Base-by-base conservation (phyloP, 2,113 vertebrate genomes). In the Verasper variegatus region DNA sequence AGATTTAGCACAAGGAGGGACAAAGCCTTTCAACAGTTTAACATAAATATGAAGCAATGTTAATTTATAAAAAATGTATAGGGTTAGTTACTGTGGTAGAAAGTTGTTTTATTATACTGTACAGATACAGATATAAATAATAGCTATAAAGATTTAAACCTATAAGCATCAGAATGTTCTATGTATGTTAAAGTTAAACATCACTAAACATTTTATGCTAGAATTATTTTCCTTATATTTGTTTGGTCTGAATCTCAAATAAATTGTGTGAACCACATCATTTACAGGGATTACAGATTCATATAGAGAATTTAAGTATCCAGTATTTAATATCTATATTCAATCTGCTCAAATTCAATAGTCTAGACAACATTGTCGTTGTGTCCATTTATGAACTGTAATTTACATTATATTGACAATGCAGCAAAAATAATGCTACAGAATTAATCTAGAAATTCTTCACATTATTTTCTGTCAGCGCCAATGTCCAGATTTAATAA, bases 401-500 rank as follows among this genome's bases (percentile, higher is more conserved):
- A 56, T 18, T 1, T 27, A 57, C 51, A 58, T n/a, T 57, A 23
- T 24, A 54, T 54, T 17, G 2, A 21, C 6, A 24, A 24, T n/a
- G 20, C 6, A 18, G 49, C 51, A 54, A n/a, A 7, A 3, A 54
- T 11, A n/a, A 54, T 54, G 20, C 7, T 21, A 54, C 7, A 21
- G 21, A 9, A n/a, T 56, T 20, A 52, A n/a, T 58, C 40, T n/a
- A 54, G 35, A 4, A 56, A 8, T 67, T 61, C 15, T 64, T 52
- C 6, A 61, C 42, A 58, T 55, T 35, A 56, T 52, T 21, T 66
- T 14, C 49, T 20, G 13, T 51, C 26, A 17, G 18, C 51, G 37
- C 14, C 12, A 59, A 13, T 42, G 40, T 66, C 4, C 56, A 65
- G 66, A 71, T 80, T 77, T 64, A 74, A 75, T 31, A 65, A 63